Evolutionary conservation across 2,797 vertebrate genomes (phyloP), one percentile per base, ranked within the genome.

Genomic region (Thripadectes ignobilis): DNA sequence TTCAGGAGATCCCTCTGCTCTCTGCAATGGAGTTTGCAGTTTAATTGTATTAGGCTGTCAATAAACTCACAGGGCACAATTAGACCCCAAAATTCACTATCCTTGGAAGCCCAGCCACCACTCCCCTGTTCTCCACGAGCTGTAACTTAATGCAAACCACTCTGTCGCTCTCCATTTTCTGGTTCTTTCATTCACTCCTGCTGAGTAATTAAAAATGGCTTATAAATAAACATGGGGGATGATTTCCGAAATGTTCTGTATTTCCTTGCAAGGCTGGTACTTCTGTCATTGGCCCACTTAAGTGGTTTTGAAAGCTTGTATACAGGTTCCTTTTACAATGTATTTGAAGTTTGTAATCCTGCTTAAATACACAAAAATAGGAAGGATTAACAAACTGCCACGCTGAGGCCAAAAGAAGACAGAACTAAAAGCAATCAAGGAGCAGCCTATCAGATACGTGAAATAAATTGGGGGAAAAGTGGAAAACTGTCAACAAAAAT

Each of bases 251-350:
- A 92, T 88, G 88, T 87, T 96, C 95, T 89, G 79, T 95, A 89
- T 98, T 97, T 63, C 79, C 95, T 98, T 96, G 94, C 82, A 84
- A 88, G 87, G 62, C 92, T 93, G 84, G 85, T 88, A 74, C 93
- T 93, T 96, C 96, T 97, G 97, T 96, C 96, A 92, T 94, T 93
- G 88, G 85, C 96, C 97, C 93, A 9, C 91, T 96, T 98, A 98
- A 99, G 96, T 98, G 98, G 93, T 98, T 98, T 98, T 98, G 98
- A 99, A 98, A 96, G 98, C 87, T 98, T 99, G 98, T 98, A 97
- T 99, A 98, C 97, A 97, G 96, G 98, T 97, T 99, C 97, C 95
- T 98, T 98, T 99, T 98, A 98, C 98, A 98, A 96, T 89, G 97
- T 76, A 98, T 98, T 98, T 99, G 98, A 99, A 98, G 98, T 98